phyloP scores from a whole-genome alignment of 2,113 vertebrate species.

The Castor canadensis region DNA sequence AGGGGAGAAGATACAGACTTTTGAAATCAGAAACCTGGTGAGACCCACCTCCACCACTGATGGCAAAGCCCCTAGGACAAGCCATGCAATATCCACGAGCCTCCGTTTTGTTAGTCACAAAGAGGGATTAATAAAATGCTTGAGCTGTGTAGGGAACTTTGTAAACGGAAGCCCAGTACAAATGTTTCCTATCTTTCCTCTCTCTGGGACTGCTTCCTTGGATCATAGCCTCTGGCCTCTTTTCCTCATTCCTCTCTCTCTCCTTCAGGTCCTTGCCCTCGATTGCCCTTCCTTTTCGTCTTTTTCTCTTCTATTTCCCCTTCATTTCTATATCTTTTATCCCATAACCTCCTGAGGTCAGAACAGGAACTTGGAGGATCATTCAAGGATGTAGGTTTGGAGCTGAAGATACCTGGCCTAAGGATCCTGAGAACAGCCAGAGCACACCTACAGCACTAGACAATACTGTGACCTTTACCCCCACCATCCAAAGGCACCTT shows the following conservation, averaged over 20 bases:
- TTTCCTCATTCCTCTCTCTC: not conserved
- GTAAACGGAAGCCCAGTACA: conserved; percentile 35
- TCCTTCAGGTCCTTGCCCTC: conserved; percentile 35
- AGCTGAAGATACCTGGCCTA: not conserved
- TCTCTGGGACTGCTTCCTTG: conserved; percentile 12
- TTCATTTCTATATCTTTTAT: not conserved
- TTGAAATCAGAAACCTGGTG: not conserved
- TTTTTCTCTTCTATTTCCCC: not conserved
- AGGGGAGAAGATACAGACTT: not conserved
- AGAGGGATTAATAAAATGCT: not conserved
- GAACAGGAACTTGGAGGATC: not conserved
- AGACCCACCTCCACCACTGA: not conserved
- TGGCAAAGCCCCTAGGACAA: not conserved
- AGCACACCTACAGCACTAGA: not conserved
- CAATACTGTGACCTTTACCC: not conserved
- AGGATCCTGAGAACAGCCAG: not conserved
- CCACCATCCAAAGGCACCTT: not conserved
- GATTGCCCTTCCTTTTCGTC: not conserved
- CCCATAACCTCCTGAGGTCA: not conserved
- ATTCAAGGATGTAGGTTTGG: not conserved
- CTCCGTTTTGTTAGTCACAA: not conserved
- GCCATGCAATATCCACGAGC: not conserved
- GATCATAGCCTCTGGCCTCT: not conserved
- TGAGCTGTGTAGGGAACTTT: not conserved
- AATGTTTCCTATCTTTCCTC: not conserved